Conservation (phyloP, 2,113 vertebrate species). For the Sceloporus undulatus region DNA sequence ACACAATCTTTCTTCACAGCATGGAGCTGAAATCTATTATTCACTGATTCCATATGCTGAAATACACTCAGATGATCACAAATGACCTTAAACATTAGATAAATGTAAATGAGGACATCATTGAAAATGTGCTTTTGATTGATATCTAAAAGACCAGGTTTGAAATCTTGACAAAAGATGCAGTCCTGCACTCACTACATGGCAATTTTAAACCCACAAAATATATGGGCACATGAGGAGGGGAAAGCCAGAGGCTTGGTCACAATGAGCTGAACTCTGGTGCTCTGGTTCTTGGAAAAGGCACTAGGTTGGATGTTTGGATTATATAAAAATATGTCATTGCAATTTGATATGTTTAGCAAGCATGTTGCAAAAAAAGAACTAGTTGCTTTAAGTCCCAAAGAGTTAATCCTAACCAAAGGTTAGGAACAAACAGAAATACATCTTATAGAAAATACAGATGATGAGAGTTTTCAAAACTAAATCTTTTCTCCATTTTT, state of each 20-base stretch:
- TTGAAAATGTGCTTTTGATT: constrained; percentile 84
- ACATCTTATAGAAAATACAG: constrained; percentile 43
- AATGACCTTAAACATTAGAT: constrained; percentile 91
- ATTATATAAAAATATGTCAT: constrained; percentile 43
- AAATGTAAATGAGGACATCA: constrained; percentile 84
- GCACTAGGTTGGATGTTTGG: not conserved
- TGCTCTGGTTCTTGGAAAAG: constrained; percentile 24
- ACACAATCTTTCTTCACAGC: constrained; percentile 95
- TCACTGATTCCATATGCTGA: constrained; percentile 88
- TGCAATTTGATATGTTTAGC: not conserved
- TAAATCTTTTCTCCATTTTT: too few relatives aligned
- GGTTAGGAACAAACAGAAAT: constrained; percentile 48
- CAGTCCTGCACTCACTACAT: constrained; percentile 63
- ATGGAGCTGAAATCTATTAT: constrained; percentile 88
- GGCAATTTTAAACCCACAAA: constrained; percentile 24
- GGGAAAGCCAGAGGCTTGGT: constrained; percentile 11
- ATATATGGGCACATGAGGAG: not conserved
- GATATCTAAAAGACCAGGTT: constrained; percentile 84
- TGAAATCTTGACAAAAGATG: constrained; percentile 71
- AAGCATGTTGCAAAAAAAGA: constrained; percentile 47
- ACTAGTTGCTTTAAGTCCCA: constrained; percentile 45
- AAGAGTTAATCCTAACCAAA: not conserved
- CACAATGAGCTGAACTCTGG: constrained; percentile 8
- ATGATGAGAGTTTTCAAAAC: too few relatives aligned
- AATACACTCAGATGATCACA: constrained; percentile 90